These are phyloP conservation scores for Abrostola triplasia DNA, from an alignment of 2,888 invertebrate genomes.

Conservation along the genomic window DNA sequence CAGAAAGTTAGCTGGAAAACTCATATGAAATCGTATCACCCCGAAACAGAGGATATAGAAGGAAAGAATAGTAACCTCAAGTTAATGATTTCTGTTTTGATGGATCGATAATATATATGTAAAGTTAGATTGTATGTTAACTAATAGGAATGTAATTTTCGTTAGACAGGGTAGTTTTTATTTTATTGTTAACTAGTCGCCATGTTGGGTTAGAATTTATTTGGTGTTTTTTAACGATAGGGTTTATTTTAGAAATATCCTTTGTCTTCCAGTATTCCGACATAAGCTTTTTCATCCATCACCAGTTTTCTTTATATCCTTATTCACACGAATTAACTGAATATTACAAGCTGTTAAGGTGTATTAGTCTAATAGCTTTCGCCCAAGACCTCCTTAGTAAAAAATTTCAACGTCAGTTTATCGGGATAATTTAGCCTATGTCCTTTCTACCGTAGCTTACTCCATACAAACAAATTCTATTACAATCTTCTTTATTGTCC, in stretches of 20 bases:
- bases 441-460: too few species aligned
- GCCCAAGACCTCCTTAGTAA: too few species aligned
- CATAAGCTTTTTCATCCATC: too few species aligned
- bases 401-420: too few species aligned
- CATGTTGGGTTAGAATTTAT: constrained; percentile 24
- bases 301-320: too few species aligned
- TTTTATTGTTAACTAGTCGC: constrained; percentile 30
- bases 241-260: neutral
- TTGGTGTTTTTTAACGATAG: neutral
- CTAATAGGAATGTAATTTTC: neutral
- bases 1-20: constrained; percentile 82
- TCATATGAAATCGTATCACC: constrained; percentile 81
- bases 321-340: too few species aligned
- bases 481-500: too few species aligned
- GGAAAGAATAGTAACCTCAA: constrained; percentile 71
- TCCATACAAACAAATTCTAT: too few species aligned
- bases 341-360: too few species aligned
- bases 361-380: too few species aligned
- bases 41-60: constrained; percentile 69
- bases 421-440: too few species aligned
- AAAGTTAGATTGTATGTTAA: neutral
- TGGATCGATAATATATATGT: constrained; percentile 41
- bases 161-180: constrained; percentile 2
- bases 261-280: too few species aligned
- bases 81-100: constrained; percentile 62